Percentiles rank a stretch among this genome's conserved stretches.
These are phyloP conservation scores for Trachymyrmex septentrionalis DNA, from an alignment of 1,140 invertebrate genomes.

Conservation along the genomic window DNA sequence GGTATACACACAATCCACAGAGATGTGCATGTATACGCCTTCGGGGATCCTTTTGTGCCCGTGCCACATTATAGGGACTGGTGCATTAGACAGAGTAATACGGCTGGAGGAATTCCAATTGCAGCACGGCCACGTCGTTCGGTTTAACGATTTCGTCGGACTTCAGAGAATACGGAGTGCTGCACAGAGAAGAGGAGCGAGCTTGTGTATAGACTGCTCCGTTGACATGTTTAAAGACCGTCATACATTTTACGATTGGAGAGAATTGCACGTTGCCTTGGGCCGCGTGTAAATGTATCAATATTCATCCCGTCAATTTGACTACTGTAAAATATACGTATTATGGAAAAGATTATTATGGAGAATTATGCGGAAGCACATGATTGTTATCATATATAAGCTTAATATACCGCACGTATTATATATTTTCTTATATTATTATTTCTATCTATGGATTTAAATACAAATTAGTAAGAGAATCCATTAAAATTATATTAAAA, in stretches of 20 bases:
- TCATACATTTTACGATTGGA: conserved; percentile 50
- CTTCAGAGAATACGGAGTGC: conserved; percentile 52
- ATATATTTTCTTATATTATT: neutral
- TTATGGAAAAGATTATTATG: neutral
- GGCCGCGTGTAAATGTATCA: conserved; percentile 30
- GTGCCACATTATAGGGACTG: conserved; percentile 44
- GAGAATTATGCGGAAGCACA: neutral
- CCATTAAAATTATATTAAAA: too few relatives aligned
- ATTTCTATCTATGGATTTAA: neutral
- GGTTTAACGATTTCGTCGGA: conserved; percentile 74
- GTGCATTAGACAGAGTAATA: conserved; percentile 72
- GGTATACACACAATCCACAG: neutral
- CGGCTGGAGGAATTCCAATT: conserved; percentile 76
- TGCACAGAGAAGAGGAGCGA: conserved; percentile 40
- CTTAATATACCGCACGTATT: neutral
- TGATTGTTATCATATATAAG: neutral
- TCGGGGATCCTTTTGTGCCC: conserved; percentile 47
- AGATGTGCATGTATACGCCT: conserved; percentile 29
- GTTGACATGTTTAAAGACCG: conserved; percentile 62
- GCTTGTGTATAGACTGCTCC: conserved; percentile 46
- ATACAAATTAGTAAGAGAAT: too few relatives aligned
- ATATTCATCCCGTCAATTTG: conserved; percentile 58
- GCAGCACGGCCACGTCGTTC: conserved; percentile 71
- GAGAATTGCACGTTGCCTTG: conserved; percentile 37
- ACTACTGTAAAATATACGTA: conserved; percentile 30